These are phyloP conservation scores for Pentalonia nigronervosa DNA, from an alignment of 1,140 invertebrate species.

Conservation along the genomic window DNA sequence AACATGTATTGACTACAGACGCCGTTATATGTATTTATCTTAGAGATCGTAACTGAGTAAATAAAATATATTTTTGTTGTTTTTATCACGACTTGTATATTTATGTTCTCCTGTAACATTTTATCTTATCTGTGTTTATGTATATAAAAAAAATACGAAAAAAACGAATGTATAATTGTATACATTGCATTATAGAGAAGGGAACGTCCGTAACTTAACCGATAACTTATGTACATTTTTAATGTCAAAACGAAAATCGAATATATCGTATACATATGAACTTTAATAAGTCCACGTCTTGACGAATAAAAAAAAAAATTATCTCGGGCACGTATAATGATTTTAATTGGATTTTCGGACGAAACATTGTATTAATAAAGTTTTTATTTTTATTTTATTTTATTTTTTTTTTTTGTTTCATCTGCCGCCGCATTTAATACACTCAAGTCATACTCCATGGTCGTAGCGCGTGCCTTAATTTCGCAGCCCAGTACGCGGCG, in stretches of 20 bases:
- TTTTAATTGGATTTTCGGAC: not conserved
- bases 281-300: not conserved
- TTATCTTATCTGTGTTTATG: conserved; percentile 8
- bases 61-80: conserved; percentile 7
- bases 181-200: not conserved
- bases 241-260: not conserved
- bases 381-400: not conserved
- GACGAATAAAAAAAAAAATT: not conserved
- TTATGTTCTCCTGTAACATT: not conserved
- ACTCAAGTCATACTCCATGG: not conserved
- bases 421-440: not conserved
- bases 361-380: not conserved
- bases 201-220: not conserved
- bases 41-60: not conserved
- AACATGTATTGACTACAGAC: not conserved
- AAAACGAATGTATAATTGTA: not conserved
- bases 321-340: not conserved
- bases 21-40: not conserved
- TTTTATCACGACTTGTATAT: conserved; percentile 19
- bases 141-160: not conserved
- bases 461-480: not conserved
- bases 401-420: not conserved
- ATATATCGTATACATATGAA: not conserved
- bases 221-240: conserved; percentile 11
- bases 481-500: not conserved